Conservation (phyloP, 2,797 vertebrate species). For the Sebastes aleutianus region DNA sequence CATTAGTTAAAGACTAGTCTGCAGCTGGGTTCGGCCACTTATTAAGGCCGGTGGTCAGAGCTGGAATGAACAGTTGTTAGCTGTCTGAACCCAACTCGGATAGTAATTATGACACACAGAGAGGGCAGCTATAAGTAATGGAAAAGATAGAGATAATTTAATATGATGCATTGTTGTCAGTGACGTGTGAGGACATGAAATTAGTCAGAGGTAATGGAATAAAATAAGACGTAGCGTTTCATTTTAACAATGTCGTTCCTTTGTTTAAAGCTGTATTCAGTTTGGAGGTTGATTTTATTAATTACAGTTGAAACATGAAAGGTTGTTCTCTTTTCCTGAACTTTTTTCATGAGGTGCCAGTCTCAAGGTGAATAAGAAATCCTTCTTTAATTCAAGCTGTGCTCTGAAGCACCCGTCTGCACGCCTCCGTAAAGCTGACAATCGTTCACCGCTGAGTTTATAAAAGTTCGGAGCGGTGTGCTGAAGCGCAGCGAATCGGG, state of each 20-base stretch:
- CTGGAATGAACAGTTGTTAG: constrained; percentile 63
- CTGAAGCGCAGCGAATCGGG: constrained; percentile 48
- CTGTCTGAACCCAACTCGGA: constrained; percentile 4
- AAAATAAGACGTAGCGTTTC: not conserved
- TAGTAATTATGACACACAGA: constrained; percentile 21
- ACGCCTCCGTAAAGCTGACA: constrained; percentile 21
- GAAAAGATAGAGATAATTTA: not conserved
- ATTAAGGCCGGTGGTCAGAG: constrained; percentile 64
- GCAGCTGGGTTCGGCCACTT: constrained; percentile 65
- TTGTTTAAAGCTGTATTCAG: not conserved
- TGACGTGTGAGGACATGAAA: not conserved
- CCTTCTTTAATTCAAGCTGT: constrained; percentile 7
- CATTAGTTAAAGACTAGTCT: constrained; percentile 65
- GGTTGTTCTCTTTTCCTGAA: not conserved
- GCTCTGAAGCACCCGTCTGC: constrained; percentile 14
- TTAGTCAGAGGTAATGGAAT: not conserved
- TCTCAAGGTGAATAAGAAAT: constrained; percentile 24
- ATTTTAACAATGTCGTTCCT: not conserved
- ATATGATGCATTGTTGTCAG: not conserved
- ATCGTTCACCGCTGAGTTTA: constrained; percentile 21
- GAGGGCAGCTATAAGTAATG: not conserved
- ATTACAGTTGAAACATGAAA: not conserved
- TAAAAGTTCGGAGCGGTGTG: constrained; percentile 20
- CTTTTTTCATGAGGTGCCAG: not conserved
- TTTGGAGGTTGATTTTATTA: not conserved